These are phyloP conservation scores for Agapornis canus DNA, from an alignment of 2,797 vertebrate species.

Conservation along the genomic window DNA sequence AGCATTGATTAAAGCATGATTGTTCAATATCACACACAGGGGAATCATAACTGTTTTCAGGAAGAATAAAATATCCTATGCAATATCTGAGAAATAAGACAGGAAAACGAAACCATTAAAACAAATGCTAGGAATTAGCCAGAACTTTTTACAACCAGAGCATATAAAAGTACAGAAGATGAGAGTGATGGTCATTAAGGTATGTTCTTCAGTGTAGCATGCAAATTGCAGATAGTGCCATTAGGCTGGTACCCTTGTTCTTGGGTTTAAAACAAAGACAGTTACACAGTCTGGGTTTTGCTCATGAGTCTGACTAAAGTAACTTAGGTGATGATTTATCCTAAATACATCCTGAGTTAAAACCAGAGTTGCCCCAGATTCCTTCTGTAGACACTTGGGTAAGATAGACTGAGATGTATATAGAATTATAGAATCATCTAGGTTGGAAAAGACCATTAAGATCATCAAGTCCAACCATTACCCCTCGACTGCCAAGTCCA, in stretches of 20 bases:
- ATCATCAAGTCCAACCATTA: neutral
- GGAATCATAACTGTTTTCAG: slow-evolving; percentile 36
- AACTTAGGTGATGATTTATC: neutral
- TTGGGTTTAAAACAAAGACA: neutral
- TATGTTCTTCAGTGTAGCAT: neutral
- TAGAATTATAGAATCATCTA: neutral
- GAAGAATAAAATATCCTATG: slow-evolving; percentile 15
- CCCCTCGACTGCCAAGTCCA: neutral
- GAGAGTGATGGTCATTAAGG: neutral
- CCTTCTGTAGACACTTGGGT: neutral
- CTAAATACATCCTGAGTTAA: neutral
- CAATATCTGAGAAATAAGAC: neutral
- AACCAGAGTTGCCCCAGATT: neutral
- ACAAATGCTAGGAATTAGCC: neutral
- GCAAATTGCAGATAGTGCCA: neutral
- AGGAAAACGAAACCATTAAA: neutral
- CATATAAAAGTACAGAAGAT: neutral
- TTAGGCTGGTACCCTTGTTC: neutral
- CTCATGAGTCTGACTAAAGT: neutral
- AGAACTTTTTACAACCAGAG: neutral
- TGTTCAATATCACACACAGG: slow-evolving; percentile 12
- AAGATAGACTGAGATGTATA: neutral
- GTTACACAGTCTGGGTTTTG: neutral
- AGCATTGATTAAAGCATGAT: slow-evolving; percentile 55
- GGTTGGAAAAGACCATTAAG: neutral